Conservation (phyloP, 1,140 invertebrate genomes). For the Luehdorfia chinensis region DNA sequence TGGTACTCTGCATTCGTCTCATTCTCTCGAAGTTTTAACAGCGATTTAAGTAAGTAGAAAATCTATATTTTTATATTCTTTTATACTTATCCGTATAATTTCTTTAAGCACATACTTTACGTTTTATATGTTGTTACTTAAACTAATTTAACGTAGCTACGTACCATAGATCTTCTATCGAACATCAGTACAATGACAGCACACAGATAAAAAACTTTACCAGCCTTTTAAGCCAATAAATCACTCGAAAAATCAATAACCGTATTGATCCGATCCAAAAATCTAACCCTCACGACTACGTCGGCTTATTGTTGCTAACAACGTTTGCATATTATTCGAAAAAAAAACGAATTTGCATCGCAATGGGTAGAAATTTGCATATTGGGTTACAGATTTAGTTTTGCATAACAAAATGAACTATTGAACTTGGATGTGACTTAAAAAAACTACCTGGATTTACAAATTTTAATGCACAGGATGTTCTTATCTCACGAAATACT, state of each 20-base stretch:
- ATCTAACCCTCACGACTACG: constrained; percentile 35
- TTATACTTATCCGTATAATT: too few relatives aligned
- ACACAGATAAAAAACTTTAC: not conserved
- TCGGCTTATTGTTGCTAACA: constrained; percentile 26
- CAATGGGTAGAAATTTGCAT: constrained; percentile 54
- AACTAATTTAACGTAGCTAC: too few relatives aligned
- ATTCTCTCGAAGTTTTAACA: too few relatives aligned
- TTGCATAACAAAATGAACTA: constrained; percentile 55
- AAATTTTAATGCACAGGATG: constrained; percentile 26
- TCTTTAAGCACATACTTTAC: too few relatives aligned
- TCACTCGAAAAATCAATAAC: constrained; percentile 65
- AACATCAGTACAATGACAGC: not conserved
- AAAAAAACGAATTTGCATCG: constrained; percentile 51
- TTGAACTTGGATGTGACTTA: constrained; percentile 24
- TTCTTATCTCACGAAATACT: not conserved
- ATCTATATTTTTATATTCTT: too few relatives aligned
- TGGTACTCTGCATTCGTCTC: too few relatives aligned
- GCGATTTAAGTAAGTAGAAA: too few relatives aligned
- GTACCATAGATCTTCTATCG: too few relatives aligned
- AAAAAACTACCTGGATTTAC: constrained; percentile 37
- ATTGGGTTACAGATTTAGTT: constrained; percentile 58
- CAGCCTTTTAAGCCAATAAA: constrained; percentile 49
- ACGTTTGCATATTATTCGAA: constrained; percentile 21
- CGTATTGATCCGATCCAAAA: constrained; percentile 54
- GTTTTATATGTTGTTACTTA: too few relatives aligned